A percentile compares a stretch with the other conserved stretches of the same genome.
Conservation (phyloP, 2,888 invertebrate species). For the Drosophila mettleri region DNA sequence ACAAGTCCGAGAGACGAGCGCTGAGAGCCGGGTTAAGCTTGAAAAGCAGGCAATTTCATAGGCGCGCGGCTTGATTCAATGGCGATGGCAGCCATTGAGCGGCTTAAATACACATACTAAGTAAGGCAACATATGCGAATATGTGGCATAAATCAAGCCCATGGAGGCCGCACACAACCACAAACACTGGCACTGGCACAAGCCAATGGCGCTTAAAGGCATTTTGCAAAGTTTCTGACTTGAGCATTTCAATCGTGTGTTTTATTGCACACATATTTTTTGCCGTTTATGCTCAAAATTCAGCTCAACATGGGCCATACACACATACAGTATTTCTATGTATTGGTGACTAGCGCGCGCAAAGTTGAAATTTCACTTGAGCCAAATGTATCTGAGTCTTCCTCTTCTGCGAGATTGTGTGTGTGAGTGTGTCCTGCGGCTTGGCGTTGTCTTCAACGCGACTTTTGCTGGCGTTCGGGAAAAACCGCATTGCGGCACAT, state of each 20-base stretch:
- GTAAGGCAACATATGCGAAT: slow-evolving; percentile 48
- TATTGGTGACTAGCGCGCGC: slow-evolving; percentile 30
- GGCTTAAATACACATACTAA: slow-evolving; percentile 64
- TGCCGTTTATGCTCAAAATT: slow-evolving; percentile 80
- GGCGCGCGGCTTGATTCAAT: slow-evolving; percentile 68
- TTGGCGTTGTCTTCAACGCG: slow-evolving; percentile 54
- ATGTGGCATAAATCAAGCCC: slow-evolving; percentile 72
- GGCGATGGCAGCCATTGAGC: slow-evolving; percentile 69
- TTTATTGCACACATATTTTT: slow-evolving; percentile 80
- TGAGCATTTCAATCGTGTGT: slow-evolving; percentile 79
- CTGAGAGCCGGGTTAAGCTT: slow-evolving; percentile 52
- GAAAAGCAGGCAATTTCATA: slow-evolving; percentile 72
- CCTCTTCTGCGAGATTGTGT: slow-evolving; percentile 17
- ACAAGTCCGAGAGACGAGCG: slow-evolving; percentile 39
- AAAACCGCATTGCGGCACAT: slow-evolving; percentile 83
- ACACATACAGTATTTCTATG: slow-evolving; percentile 8
- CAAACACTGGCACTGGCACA: slow-evolving; percentile 22
- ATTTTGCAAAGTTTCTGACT: slow-evolving; percentile 77
- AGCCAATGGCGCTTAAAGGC: slow-evolving; percentile 75
- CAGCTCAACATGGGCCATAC: slow-evolving; percentile 57
- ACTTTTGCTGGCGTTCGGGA: slow-evolving; percentile 65
- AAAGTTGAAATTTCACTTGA: slow-evolving; percentile 51
- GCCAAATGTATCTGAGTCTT: slow-evolving; percentile 33
- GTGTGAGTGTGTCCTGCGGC: slow-evolving; percentile 53
- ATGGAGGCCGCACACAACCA: slow-evolving; percentile 34